Conservation (phyloP, 2,797 vertebrate species). For the Brachyalestes nurse region DNA sequence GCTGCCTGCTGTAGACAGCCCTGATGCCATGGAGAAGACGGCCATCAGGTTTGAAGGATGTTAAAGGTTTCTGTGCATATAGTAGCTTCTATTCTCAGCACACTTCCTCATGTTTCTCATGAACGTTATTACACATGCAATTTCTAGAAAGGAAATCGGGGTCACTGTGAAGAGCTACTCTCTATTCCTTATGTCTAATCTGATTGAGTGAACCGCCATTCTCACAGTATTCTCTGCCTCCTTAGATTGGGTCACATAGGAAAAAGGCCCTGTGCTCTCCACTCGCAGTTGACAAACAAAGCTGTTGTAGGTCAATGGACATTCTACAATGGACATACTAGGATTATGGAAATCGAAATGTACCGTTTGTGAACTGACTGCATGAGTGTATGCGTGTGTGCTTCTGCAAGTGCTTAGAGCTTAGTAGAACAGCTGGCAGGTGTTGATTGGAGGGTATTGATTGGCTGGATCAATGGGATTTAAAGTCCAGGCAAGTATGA, state of each 20-base stretch:
- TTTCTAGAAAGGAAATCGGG: background rate
- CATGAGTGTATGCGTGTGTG: conserved; percentile 19
- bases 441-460: conserved; percentile 51
- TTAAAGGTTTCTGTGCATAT: conserved; percentile 4
- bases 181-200: background rate
- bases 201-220: background rate
- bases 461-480: conserved; percentile 43
- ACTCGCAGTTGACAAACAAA: conserved; percentile 16
- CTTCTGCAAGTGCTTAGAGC: conserved; percentile 29
- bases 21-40: conserved; percentile 87
- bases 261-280: background rate
- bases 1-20: conserved; percentile 80
- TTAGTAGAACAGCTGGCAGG: conserved; percentile 44
- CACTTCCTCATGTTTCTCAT: background rate
- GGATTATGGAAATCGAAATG: conserved; percentile 39
- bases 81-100: background rate
- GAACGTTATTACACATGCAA: background rate
- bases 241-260: background rate
- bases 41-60: conserved; percentile 85
- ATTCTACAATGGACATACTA: conserved; percentile 3
- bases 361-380: conserved; percentile 22
- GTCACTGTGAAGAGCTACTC: background rate
- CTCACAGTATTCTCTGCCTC: background rate
- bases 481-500: conserved; percentile 35
- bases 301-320: conserved; percentile 25